Conservation (phyloP, 2,797 vertebrate genomes). For the Clarias laeviceps region DNA sequence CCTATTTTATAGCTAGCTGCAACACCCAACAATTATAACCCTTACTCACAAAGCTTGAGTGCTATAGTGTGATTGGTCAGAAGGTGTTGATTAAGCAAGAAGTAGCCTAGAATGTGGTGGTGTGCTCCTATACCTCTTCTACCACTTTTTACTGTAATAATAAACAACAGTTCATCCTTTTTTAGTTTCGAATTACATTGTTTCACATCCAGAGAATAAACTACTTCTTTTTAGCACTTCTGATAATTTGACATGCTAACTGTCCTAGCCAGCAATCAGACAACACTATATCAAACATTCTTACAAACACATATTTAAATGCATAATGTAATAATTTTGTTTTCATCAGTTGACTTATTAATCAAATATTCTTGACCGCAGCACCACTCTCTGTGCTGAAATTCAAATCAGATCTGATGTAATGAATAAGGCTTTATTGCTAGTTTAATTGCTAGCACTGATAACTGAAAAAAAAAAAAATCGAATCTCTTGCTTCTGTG, state of each 20-base stretch:
- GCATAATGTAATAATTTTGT: neutral
- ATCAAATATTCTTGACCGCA: neutral
- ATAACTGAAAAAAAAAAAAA: neutral
- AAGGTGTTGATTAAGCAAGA: neutral
- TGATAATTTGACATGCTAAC: neutral
- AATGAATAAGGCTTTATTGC: neutral
- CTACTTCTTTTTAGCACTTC: neutral
- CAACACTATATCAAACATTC: too few species aligned
- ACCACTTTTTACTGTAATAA: neutral
- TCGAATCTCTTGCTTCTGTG: neutral
- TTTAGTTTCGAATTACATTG: neutral
- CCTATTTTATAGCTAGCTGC: neutral
- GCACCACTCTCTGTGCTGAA: neutral
- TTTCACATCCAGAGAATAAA: neutral
- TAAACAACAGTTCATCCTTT: neutral
- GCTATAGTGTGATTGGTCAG: neutral
- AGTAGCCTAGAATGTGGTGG: neutral
- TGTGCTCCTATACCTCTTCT: neutral
- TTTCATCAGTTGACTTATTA: neutral
- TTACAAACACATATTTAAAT: neutral
- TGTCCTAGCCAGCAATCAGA: too few species aligned
- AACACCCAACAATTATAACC: neutral
- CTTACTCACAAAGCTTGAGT: neutral
- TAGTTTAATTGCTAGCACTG: neutral
- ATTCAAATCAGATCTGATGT: neutral